Base-by-base conservation (phyloP, 2,888 invertebrate species). In the Caenorhabditis wallacei region DNA sequence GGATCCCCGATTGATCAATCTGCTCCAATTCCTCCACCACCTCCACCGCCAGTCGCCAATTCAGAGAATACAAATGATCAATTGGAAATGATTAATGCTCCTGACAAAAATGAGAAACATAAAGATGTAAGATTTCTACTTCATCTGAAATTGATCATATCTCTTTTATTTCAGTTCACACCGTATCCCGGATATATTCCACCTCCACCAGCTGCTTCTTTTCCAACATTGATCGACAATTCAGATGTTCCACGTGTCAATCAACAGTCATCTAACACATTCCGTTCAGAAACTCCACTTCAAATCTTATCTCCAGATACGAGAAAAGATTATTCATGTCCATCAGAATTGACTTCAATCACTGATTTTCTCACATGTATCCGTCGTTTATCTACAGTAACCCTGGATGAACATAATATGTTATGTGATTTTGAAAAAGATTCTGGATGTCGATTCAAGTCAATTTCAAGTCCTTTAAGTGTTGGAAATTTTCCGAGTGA, bases 171-270 rank as follows among this genome's bases (percentile, higher is more conserved):
- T 22, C 22, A 80, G 63, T 64, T 86, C 35, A 84, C 83, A 24
- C 85, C 87, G 10, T 88, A 88, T 68, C 87, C 87, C 8, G 87
- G 87, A 16, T 88, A 88, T 64, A 83, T 88, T 43, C 84, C 87
- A n/a, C 87, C 87, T 16, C 85, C 86, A 3, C 81, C 85, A 1
- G 84, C 78, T 13, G 13, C 51, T 0, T 63, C 78, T 4, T 82
- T 69, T 68, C 82, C 82, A 11, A 82, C 82, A 1, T 54, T 82
- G 5, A 82, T 82, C 30, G 78, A 82, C 43, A 63, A 66, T 48
- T 20, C 43, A 5, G 76, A 82, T 1, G 16, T 64, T 13, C 70
- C 78, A 1, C 80, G 70, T 40, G 64, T 70, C 0, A 46, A 69
- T 26, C 80, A 81, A 40, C 78, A 76, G 24, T 82, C 82, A 0